These are phyloP conservation scores for Leptinotarsa rubiginosa DNA, from an alignment of 2,888 invertebrate genomes.

Conservation along the genomic window DNA sequence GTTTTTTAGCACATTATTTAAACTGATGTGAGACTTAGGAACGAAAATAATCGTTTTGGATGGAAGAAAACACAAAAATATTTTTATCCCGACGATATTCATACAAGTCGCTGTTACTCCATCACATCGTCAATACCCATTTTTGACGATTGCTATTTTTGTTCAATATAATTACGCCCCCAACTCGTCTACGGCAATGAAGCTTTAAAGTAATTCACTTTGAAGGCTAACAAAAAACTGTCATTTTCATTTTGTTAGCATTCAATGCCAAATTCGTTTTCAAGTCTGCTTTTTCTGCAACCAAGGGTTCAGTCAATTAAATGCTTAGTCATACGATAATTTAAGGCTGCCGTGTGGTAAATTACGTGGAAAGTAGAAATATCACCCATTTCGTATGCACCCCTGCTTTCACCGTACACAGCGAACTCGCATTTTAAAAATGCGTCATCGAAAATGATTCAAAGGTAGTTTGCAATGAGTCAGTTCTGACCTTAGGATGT, in stretches of 20 bases:
- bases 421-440: background rate
- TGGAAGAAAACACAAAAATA: no score
- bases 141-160: no score
- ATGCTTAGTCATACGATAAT: conserved; percentile 13
- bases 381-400: conserved; percentile 6
- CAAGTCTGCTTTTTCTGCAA: background rate
- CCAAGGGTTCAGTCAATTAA: background rate
- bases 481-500: conserved; percentile 13
- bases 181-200: no score
- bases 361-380: conserved; percentile 9
- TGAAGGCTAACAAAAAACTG: no score
- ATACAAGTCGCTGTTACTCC: no score
- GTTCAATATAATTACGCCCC: no score
- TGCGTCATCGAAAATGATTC: conserved; percentile 17
- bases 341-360: conserved; percentile 13
- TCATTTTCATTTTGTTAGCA: background rate
- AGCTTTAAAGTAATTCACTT: background rate
- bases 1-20: no score
- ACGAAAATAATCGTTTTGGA: no score
- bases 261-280: background rate
- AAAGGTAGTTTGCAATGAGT: conserved; percentile 13
- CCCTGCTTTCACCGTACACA: conserved; percentile 1
- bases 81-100: no score
- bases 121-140: no score
- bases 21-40: no score